These are phyloP conservation scores for Stylophora pistillata DNA, from an alignment of 64 coral and sea anemone species.

Conservation along the genomic window DNA sequence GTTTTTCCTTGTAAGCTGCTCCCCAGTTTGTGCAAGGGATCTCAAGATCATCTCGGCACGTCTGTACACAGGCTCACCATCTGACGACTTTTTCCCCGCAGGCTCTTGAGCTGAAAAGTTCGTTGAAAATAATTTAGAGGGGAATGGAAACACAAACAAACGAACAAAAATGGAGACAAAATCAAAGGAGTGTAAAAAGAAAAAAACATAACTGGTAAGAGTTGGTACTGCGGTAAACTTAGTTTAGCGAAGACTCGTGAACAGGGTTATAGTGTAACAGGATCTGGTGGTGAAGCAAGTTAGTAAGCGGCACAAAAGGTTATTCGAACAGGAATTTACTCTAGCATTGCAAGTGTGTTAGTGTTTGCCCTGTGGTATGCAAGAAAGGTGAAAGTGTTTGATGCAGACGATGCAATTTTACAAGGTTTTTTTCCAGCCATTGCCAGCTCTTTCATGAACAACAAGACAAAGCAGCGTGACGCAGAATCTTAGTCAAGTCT, in stretches of 20 bases:
- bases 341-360: neutral
- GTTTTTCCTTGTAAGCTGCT: constrained; percentile 22
- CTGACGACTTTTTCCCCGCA: neutral
- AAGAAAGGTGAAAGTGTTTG: no score
- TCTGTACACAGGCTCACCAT: constrained; percentile 38
- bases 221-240: neutral
- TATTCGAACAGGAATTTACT: neutral
- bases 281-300: neutral
- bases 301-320: neutral
- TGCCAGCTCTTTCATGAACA: neutral
- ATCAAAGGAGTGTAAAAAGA: neutral
- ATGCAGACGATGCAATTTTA: neutral
- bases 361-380: neutral
- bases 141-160: neutral
- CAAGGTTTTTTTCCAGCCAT: neutral
- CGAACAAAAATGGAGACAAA: neutral
- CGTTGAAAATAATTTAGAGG: neutral
- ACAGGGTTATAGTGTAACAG: no score
- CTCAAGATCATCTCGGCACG: constrained; percentile 57
- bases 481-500: neutral
- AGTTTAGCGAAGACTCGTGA: no score
- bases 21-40: constrained; percentile 62
- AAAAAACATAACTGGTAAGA: neutral
- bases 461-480: neutral
- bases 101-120: neutral